A percentile compares a stretch with the other conserved stretches of the same genome.
phyloP scores from a whole-genome alignment of 2,888 invertebrate genomes.

The Leucania comma region DNA sequence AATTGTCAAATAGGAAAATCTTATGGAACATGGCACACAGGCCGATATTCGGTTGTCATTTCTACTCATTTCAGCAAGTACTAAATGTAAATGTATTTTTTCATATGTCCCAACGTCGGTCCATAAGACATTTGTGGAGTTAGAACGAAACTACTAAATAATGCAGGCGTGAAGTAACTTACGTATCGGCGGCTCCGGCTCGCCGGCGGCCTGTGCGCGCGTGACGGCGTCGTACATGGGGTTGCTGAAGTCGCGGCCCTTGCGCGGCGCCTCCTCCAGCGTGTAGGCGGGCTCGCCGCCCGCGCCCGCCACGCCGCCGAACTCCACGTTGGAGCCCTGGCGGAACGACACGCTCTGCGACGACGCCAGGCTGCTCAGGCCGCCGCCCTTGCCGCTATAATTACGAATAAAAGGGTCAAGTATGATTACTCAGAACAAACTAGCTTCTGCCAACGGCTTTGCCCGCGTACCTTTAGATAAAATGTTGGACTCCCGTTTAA shows the following conservation, averaged over 20 bases:
- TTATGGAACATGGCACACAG: no score
- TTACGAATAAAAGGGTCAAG: neutral
- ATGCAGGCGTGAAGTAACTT: no score
- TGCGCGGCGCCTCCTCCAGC: constrained; percentile 92
- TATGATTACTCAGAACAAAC: neutral
- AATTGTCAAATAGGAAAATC: no score
- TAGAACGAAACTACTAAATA: no score
- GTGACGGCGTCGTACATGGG: constrained; percentile 99
- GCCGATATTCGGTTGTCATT: no score
- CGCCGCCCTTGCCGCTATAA: constrained; percentile 94
- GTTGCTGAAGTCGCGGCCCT: constrained; percentile 98
- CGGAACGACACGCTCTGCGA: constrained; percentile 98
- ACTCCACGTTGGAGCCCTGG: constrained; percentile 98
- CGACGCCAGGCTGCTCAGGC: constrained; percentile 94
- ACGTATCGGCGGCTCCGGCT: constrained; percentile 81
- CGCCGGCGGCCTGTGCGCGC: constrained; percentile 87
- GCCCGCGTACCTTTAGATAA: no score
- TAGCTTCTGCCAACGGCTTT: no score
- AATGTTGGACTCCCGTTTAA: no score
- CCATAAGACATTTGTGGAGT: neutral
- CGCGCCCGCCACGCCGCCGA: constrained; percentile 90
- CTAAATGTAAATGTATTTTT: no score
- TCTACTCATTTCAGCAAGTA: no score
- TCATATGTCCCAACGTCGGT: no score
- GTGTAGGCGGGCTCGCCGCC: constrained; percentile 94